Base-by-base conservation (phyloP, 1,140 invertebrate genomes). In the Leptopilina clavipes region DNA sequence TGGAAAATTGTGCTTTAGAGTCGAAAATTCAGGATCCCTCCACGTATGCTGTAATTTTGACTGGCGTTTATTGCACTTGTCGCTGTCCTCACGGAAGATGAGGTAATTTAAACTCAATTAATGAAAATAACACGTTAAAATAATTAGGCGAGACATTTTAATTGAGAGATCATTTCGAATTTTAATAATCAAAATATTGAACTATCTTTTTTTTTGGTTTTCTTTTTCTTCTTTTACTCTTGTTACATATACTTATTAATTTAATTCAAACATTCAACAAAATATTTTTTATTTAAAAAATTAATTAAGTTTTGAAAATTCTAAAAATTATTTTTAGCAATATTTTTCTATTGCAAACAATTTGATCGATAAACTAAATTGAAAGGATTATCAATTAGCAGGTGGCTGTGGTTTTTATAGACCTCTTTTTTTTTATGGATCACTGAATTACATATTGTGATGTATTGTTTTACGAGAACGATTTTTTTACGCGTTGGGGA, bases 51-150 rank as follows among this genome's bases (percentile, higher is more conserved):
- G 85, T 89, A 1, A 76, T 73, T 40, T 52, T 89, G 14, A 44
- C 48, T 2, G 77, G 74, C 1, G 82, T 80, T 75, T 86, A 88
- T 65, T 90, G 88, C 31, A 43, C 70, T 5, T 90, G 88, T 73
- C 74, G 81, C 0, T 88, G 86, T 73, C 70, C 74, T 0, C 88
- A 89, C 71, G 19, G 75, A 73, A 80, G 74, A 76, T 19, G 65
- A 65, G 43, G 22, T 72, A 48, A 48, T 72, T 72, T 31, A 71
- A 45, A 5, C 45, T 70, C 12, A 65, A 37, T 25, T 65, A 12
- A 65, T 31, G 22, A 65, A 25, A 14, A 40, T 40, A 65, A 59
- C 19, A 59, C 18, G 44, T 48, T 10, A 22, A 54, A 65, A 65
- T 3, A 65, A 12, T 12, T 31, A 37, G 5, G 14, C 22, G 25